Conservation (phyloP, 2,888 invertebrate genomes). For the Globia sparganii region DNA sequence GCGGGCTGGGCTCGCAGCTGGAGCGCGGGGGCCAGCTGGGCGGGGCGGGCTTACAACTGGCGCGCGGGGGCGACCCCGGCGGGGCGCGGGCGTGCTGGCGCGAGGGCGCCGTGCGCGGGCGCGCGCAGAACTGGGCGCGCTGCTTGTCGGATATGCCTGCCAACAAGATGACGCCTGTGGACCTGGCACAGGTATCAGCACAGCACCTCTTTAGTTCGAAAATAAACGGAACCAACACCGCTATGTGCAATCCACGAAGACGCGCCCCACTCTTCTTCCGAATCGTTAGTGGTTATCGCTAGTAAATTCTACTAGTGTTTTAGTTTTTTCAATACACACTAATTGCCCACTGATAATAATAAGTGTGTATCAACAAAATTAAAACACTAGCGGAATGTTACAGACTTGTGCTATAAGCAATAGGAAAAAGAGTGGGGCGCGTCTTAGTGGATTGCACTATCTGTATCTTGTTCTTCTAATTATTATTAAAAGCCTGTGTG, state of each 20-base stretch:
- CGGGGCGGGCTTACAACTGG: constrained; percentile 94
- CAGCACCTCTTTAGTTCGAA: not conserved
- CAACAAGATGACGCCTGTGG: constrained; percentile 94
- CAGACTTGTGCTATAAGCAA: too few species aligned
- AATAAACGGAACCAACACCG: not conserved
- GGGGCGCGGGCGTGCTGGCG: constrained; percentile 92
- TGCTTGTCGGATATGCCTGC: constrained; percentile 94
- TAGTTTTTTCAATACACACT: too few species aligned
- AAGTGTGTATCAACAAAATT: too few species aligned
- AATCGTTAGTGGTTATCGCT: too few species aligned
- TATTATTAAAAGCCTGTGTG: too few species aligned
- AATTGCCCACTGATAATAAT: too few species aligned
- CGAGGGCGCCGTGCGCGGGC: constrained; percentile 91
- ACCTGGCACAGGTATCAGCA: constrained; percentile 90
- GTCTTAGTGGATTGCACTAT: too few species aligned
- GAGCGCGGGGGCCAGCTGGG: constrained; percentile 91
- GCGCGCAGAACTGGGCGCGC: constrained; percentile 94
- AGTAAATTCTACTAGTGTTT: too few species aligned
- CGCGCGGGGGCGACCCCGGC: constrained; percentile 93
- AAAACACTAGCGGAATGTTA: too few species aligned
- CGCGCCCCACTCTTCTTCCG: too few species aligned
- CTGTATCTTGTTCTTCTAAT: not conserved
- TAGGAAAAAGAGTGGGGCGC: too few species aligned
- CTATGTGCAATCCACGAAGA: too few species aligned
- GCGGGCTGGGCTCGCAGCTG: constrained; percentile 31